Base-by-base conservation (phyloP, 1,140 invertebrate species). In the Atta cephalotes region DNA sequence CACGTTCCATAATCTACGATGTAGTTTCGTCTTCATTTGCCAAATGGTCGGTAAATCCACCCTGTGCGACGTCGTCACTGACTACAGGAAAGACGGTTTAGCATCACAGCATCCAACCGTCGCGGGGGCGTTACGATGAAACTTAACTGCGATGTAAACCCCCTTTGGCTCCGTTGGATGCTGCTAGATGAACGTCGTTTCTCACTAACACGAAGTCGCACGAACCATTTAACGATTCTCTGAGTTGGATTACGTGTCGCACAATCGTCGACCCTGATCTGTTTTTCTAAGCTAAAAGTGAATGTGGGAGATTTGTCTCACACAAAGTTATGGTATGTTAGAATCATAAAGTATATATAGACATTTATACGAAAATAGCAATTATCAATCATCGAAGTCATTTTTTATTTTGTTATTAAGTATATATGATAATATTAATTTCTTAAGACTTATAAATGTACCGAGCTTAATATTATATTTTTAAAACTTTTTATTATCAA, bases 21-120 rank as follows among this genome's bases (percentile, higher is more conserved):
- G 92, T 76, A 92, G 91, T 92, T 92, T 91, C 91, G 88, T 92
- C 92, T 92, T 92, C 90, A 92, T 92, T 92, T 92, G 87, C 86
- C 87, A 92, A 92, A 92, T 92, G 90, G 92, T 85, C 88, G 92
- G 89, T 92, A 92, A 93, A 93, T 92, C 91, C 89, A 81, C 16
- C 71, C 74, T 68, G 53, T 72, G 85, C 72, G 58, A 62, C 63
- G 76, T 85, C 80, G 88, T 86, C 85, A 77, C 85, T 53, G 87
- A 39, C 53, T 45, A 39, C 53, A 71, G 53, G 60, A 62, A 71
- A 85, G 74, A 84, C 65, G 81, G 82, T 92, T 92, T 80, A 88
- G 78, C 60, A 85, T 85, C 87, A 58, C 60, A 16, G 58, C 66
- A 74, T 63, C 87, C 76, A 76, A 58, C 74, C 58, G 51, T 85